phyloP scores from a whole-genome alignment of 2,113 vertebrate species.

The Pardalotus punctatus region DNA sequence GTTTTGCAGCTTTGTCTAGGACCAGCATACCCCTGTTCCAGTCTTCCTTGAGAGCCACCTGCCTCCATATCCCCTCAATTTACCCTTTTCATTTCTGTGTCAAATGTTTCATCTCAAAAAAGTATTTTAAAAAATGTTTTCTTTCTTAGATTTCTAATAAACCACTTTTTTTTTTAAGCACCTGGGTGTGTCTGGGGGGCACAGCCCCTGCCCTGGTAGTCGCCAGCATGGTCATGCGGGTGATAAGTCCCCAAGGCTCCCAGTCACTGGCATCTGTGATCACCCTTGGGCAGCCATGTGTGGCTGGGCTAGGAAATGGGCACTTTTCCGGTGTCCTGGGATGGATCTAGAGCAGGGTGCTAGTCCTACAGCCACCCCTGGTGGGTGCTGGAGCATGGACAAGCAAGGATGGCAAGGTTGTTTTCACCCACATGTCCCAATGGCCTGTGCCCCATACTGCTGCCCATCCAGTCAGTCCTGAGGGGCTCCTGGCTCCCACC shows the following conservation, averaged over 20 bases:
- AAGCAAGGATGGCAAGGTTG: background rate
- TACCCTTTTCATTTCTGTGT: background rate
- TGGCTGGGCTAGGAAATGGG: background rate
- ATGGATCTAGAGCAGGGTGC: background rate
- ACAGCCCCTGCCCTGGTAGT: background rate
- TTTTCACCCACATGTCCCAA: background rate
- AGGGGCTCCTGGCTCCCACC: background rate
- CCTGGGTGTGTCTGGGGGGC: too few relatives aligned
- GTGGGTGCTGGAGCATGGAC: too few relatives aligned
- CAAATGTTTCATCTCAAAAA: slow-evolving; percentile 1
- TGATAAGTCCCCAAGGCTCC: background rate
- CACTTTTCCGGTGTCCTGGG: background rate
- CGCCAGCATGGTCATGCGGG: background rate
- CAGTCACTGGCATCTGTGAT: background rate
- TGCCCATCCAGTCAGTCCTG: background rate
- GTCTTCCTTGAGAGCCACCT: background rate
- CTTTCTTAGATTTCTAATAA: slow-evolving; percentile 21
- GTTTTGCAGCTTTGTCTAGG: background rate
- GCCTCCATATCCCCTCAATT: fast-evolving
- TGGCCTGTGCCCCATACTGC: background rate
- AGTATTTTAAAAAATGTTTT: background rate
- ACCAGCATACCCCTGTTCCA: background rate
- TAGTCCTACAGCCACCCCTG: background rate
- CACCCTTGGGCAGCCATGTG: background rate
- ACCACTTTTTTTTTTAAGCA: background rate